Percentiles rank a stretch among this genome's conserved stretches.
phyloP scores from a whole-genome alignment of 1,140 invertebrate genomes.

The Venturia canescens region DNA sequence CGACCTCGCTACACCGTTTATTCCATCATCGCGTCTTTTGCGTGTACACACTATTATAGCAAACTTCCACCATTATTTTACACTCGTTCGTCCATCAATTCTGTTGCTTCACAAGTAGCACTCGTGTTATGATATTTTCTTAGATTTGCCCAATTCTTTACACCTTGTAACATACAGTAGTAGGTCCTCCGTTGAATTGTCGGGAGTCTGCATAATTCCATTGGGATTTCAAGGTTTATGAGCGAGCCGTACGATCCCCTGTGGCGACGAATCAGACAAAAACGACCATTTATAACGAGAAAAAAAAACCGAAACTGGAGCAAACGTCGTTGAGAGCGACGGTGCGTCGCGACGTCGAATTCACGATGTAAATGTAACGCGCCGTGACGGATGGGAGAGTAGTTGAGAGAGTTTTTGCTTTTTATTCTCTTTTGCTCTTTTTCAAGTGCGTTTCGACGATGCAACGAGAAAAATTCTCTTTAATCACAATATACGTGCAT shows the following conservation, averaged over 20 bases:
- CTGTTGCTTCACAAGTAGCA: too few species aligned
- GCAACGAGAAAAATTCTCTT: neutral
- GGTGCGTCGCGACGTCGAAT: constrained; percentile 32
- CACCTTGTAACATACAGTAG: too few species aligned
- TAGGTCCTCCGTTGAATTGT: neutral
- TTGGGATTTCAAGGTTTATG: neutral
- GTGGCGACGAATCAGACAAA: constrained; percentile 13
- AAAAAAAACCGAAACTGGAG: constrained; percentile 16
- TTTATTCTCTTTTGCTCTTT: neutral
- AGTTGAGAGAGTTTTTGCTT: neutral
- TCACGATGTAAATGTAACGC: constrained; percentile 33
- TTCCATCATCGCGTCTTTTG: neutral
- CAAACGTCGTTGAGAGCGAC: constrained; percentile 34
- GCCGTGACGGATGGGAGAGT: constrained; percentile 29
- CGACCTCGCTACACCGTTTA: neutral
- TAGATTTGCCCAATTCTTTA: too few species aligned
- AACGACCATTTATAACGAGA: neutral
- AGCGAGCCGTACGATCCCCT: neutral
- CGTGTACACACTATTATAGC: too few species aligned
- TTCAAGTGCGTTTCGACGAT: neutral
- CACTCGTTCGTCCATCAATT: neutral
- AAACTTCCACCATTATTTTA: neutral
- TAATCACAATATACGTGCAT: too few species aligned
- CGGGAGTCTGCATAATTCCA: neutral
- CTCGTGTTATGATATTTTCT: too few species aligned